Evolutionary conservation across 2,888 invertebrate genomes (phyloP), one percentile per base, ranked within the genome.

Genomic region (Meiosimyza platycephala): DNA sequence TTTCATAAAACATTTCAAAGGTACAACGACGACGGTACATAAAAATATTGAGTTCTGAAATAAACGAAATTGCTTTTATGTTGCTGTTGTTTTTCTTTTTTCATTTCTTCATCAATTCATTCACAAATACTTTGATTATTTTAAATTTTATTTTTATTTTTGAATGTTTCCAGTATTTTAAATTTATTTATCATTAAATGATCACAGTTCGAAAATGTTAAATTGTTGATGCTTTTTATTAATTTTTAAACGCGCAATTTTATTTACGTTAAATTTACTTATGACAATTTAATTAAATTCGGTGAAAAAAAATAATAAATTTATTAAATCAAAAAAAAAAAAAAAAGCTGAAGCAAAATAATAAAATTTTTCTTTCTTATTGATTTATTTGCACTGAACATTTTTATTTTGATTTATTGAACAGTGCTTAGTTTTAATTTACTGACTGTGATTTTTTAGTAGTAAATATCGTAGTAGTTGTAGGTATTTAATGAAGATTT

Each of bases 91-190:
- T 74, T 71, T 28, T n/a, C n/a, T n/a, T n/a, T 52, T n/a, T 62
- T 2, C 28, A n/a, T 16, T 28, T 40, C 50, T 22, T 48, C 68
- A 50, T 68, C 60, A 55, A 55, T 18, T 55, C 22, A 18, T 55
- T 80, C 79, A 80, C 81, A 81, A 84, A 79, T 77, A 55, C 73
- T 77, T 76, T 69, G 48, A 57, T 71, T 76, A 65, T 73, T 67
- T 59, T 74, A 68, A 65, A 71, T 64, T n/a, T 72, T 66, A 63
- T 40, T 68, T 64, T 68, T 50, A 48, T 59, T 15, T 67, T 72
- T 73, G 67, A 63, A 72, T 75, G 68, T 63, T 33, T n/a, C 54
- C 16, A 55, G 22, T 57, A 13, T 57, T n/a, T 57, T 57, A 22
- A n/a, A 22, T 57, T 57, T 28, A 57, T 22, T 57, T 22, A 16